Evolutionary conservation across 2,888 invertebrate species (phyloP).

Genomic region (Rhamnusium bicolor): DNA sequence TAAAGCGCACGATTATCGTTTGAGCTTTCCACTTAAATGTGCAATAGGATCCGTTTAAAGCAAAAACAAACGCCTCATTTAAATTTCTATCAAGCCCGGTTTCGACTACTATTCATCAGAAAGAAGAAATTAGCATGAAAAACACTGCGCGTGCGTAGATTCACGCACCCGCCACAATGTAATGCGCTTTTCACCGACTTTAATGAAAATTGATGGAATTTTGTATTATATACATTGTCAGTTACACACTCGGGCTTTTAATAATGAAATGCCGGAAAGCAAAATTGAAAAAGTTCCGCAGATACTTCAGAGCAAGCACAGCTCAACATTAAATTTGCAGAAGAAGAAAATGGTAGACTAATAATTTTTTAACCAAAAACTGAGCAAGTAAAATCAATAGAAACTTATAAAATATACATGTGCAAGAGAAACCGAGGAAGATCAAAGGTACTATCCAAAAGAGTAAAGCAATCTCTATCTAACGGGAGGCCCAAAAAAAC

Average conservation of each 20-base stretch:
- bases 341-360: constrained; percentile 7
- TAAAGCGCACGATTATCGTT: background rate
- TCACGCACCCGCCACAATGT: constrained; percentile 17
- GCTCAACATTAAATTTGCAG: constrained; percentile 22
- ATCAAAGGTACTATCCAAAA: background rate
- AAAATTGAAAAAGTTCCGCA: constrained; percentile 19
- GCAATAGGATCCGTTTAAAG: background rate
- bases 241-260: constrained; percentile 31
- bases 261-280: constrained; percentile 15
- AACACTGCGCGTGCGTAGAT: constrained; percentile 11
- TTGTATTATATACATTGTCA: constrained; percentile 26
- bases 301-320: constrained; percentile 6
- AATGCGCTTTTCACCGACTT: constrained; percentile 22
- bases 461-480: background rate
- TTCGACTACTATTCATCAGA: constrained; percentile 13
- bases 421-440: constrained; percentile 14
- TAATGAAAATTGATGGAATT: constrained; percentile 33
- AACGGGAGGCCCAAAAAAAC: background rate
- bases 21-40: background rate
- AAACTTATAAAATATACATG: constrained; percentile 19
- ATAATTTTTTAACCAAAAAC: constrained; percentile 24
- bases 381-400: constrained; percentile 16
- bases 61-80: constrained; percentile 23
- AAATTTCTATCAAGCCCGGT: constrained; percentile 27
- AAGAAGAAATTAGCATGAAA: constrained; percentile 20